phyloP scores from a whole-genome alignment of 2,888 invertebrate species.

The Teleiodes luculella region DNA sequence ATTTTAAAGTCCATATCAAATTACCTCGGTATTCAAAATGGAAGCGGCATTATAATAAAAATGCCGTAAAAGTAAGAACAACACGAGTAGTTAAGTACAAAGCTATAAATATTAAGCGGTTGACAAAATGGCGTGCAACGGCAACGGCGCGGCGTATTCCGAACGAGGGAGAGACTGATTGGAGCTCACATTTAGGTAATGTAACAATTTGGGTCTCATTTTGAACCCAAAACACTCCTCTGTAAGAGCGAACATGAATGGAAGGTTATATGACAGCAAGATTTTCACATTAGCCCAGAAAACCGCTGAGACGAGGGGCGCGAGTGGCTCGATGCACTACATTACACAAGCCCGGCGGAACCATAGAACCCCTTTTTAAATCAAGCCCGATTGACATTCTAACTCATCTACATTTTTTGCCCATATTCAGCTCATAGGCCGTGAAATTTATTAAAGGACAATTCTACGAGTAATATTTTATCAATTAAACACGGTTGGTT shows the following conservation, averaged over 20 bases:
- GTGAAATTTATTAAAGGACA: conserved; percentile 68
- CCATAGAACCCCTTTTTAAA: conserved; percentile 43
- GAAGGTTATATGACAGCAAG: conserved; percentile 14
- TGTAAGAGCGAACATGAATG: conserved; percentile 15
- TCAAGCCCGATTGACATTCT: conserved; percentile 64
- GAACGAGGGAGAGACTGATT: conserved; percentile 28
- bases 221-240: conserved; percentile 24
- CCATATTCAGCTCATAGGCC: conserved; percentile 59
- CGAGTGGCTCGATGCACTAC: conserved; percentile 53
- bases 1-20: conserved; percentile 41
- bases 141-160: conserved; percentile 23
- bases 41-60: conserved; percentile 49
- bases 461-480: conserved; percentile 66
- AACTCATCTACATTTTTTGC: conserved; percentile 68
- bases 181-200: conserved; percentile 24
- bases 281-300: conserved; percentile 30
- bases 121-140: conserved; percentile 40
- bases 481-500: conserved; percentile 67
- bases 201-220: conserved; percentile 19
- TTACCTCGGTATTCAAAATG: conserved; percentile 40
- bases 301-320: conserved; percentile 42
- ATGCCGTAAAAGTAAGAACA: conserved; percentile 42
- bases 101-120: conserved; percentile 44
- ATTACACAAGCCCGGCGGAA: conserved; percentile 49
- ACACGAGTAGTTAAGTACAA: conserved; percentile 35